Evolutionary conservation across 2,888 invertebrate genomes (phyloP), one percentile per base, ranked within the genome.

Genomic region (Dascillus cervinus): DNA sequence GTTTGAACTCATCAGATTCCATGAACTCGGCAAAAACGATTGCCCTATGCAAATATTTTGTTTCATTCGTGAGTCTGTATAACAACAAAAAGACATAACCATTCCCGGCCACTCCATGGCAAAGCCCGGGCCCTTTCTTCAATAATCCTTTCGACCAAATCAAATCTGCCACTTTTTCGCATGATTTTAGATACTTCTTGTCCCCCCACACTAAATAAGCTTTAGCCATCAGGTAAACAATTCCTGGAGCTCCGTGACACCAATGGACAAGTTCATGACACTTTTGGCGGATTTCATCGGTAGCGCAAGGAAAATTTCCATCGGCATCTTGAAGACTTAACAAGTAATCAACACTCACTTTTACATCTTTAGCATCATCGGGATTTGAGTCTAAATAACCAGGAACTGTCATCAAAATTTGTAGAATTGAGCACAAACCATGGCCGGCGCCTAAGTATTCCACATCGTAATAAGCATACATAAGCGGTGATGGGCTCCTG

Each of bases 181-280:
- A 79, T 1, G 84, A 75, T 11, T 76, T 57, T 13, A 84, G 62
- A 57, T 83, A 91, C 53, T 75, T 79, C 1, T 75, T 66, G 22
- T 89, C 85, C 39, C 79, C 74, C 66, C 78, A 90, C 2, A 78
- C 62, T 14, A 79, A 58, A 57, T 80, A 88, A 0, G 91, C 86
- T 60, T 81, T 82, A 1, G 86, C 86, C 69, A 91, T 73, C 17
- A 88, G 59, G 54, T 88, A 90, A 4, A 89, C 68, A 1, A 79
- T 74, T 1, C 90, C 90, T 4, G 87, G 81, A 5, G 87, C 87
- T 0, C 91, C 91, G 57, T 91, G 90, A 58, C 91, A 91, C 91
- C 90, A 90, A 55, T 91, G 90, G 0, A 90, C 75, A 6, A 90
- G 64, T 38, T 85, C 81, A 35, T 85, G 79, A 6, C 64, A 60